phyloP scores from a whole-genome alignment of 1,140 invertebrate species.

The Trichonephila clavata region DNA sequence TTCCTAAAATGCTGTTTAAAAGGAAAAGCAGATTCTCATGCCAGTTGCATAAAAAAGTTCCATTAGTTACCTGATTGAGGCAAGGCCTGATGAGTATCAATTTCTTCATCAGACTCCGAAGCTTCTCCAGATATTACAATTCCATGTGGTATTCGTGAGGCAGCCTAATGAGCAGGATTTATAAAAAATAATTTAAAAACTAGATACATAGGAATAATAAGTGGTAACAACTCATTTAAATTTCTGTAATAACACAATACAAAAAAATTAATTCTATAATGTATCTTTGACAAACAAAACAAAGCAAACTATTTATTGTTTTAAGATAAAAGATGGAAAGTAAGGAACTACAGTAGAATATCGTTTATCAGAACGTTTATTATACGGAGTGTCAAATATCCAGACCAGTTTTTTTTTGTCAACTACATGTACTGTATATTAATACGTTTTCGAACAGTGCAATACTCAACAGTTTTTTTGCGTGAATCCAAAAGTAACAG shows the following conservation, averaged over 20 bases:
- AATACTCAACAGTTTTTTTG: too few relatives aligned
- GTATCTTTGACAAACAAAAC: neutral
- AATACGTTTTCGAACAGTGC: too few relatives aligned
- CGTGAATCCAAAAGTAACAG: too few relatives aligned
- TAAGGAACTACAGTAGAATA: too few relatives aligned
- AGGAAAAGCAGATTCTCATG: too few relatives aligned
- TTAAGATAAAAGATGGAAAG: too few relatives aligned
- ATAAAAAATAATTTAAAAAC: neutral
- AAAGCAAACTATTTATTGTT: neutral
- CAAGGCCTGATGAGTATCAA: constrained; percentile 68
- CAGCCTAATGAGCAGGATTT: neutral
- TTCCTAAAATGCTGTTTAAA: too few relatives aligned
- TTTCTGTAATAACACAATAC: neutral
- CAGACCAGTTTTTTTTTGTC: too few relatives aligned
- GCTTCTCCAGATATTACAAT: constrained; percentile 74
- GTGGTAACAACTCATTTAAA: neutral
- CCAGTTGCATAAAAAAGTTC: neutral
- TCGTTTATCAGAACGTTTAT: too few relatives aligned
- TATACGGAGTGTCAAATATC: too few relatives aligned
- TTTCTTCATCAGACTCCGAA: constrained; percentile 73
- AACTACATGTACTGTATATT: too few relatives aligned
- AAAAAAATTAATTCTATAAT: neutral
- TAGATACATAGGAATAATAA: too few relatives aligned
- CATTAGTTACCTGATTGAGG: constrained; percentile 56
- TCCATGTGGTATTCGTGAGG: constrained; percentile 63